phyloP scores from a whole-genome alignment of 2,888 invertebrate genomes.

The Eueremaeus valkanovi region DNA sequence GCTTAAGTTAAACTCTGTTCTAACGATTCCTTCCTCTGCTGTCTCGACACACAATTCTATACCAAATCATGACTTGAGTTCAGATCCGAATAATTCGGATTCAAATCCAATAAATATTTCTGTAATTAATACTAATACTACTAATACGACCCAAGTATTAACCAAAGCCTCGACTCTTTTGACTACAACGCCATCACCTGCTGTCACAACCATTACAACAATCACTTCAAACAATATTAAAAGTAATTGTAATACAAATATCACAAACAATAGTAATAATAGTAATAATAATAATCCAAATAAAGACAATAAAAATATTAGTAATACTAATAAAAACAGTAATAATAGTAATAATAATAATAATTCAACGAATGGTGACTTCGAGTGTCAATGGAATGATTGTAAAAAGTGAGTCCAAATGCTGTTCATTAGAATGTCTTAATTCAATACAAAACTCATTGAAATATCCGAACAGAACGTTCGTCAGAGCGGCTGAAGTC shows the following conservation, averaged over 20 bases:
- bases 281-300: not conserved
- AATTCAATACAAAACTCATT: not conserved
- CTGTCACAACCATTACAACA: conserved; percentile 31
- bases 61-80: conserved; percentile 15
- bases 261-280: conserved; percentile 37
- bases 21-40: not conserved
- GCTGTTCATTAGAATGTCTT: not conserved
- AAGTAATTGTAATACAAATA: conserved; percentile 25
- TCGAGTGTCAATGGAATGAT: conserved; percentile 47
- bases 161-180: conserved; percentile 18
- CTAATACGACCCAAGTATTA: conserved; percentile 22
- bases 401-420: conserved; percentile 45
- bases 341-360: not conserved
- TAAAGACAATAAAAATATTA: conserved; percentile 3
- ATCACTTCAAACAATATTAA: conserved; percentile 26
- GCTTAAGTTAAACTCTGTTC: conserved; percentile 12
- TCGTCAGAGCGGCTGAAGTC: conserved; percentile 57
- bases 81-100: not conserved
- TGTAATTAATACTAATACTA: not conserved
- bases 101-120: not conserved
- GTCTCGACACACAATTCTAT: not conserved
- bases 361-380: not conserved
- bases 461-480: conserved; percentile 50
- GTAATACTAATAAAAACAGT: too few species aligned
- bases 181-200: conserved; percentile 24